These are phyloP conservation scores for Anhinga anhinga DNA, from an alignment of 2,113 vertebrate genomes.

Conservation along the genomic window DNA sequence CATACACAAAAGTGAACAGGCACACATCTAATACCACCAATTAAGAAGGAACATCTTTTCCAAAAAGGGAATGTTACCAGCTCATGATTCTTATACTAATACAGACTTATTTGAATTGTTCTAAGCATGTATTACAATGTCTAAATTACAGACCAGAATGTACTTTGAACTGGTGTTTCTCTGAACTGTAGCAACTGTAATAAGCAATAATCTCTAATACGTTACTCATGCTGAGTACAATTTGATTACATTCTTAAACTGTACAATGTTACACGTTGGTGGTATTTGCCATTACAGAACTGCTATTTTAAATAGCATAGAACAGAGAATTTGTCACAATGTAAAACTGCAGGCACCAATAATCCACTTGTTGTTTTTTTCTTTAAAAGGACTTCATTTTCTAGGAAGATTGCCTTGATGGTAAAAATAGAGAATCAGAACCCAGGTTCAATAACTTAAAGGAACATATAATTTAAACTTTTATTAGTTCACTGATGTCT, in stretches of 20 bases:
- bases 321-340: background rate
- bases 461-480: background rate
- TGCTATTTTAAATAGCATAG: background rate
- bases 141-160: background rate
- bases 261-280: background rate
- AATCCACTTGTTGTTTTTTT: background rate
- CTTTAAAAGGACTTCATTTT: background rate
- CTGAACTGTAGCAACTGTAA: background rate
- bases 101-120: background rate
- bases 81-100: background rate
- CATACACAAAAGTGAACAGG: background rate
- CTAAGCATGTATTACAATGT: background rate
- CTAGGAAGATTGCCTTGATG: background rate
- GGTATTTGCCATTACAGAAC: background rate
- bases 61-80: background rate
- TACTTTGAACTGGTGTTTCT: background rate
- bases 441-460: background rate
- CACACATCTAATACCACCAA: background rate
- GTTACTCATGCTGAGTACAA: background rate
- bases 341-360: background rate
- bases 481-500: background rate
- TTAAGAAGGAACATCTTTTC: background rate
- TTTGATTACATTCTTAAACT: background rate
- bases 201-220: background rate
- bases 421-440: background rate